A percentile compares a stretch with the other conserved stretches of the same genome.
Evolutionary conservation across 2,888 invertebrate genomes (phyloP).

Genomic region (Noctuana brunneofusca): DNA sequence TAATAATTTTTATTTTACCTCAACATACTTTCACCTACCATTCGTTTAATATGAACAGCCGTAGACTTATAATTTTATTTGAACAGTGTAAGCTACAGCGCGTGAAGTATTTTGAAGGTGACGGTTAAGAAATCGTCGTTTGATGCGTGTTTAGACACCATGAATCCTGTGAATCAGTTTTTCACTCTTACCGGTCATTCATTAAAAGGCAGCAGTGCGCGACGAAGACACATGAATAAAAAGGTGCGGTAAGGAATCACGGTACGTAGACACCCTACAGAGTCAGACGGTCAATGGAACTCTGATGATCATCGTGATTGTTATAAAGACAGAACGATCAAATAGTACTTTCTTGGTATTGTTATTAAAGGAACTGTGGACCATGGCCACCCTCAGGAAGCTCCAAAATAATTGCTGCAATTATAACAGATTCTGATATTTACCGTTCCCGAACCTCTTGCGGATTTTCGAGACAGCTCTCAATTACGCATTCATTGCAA

Average conservation of each 20-base stretch:
- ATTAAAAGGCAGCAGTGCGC: constrained; percentile 71
- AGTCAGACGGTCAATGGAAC: constrained; percentile 48
- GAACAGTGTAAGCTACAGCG: constrained; percentile 1
- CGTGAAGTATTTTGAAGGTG: not conserved
- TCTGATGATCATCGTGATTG: constrained; percentile 19
- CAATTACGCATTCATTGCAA: constrained; percentile 29
- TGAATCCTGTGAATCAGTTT: constrained; percentile 79
- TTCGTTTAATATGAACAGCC: not conserved
- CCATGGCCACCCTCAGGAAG: constrained; percentile 70
- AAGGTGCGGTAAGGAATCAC: constrained; percentile 78
- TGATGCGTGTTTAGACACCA: constrained; percentile 66
- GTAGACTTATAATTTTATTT: no score
- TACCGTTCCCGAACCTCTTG: constrained; percentile 23
- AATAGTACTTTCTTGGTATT: constrained; percentile 19
- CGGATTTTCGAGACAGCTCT: constrained; percentile 16
- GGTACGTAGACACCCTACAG: constrained; percentile 72
- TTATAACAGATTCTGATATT: constrained; percentile 33
- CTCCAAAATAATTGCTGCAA: constrained; percentile 36
- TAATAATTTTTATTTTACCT: no score
- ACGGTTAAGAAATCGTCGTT: constrained; percentile 56
- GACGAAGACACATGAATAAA: constrained; percentile 74
- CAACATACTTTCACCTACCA: not conserved
- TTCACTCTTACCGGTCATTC: constrained; percentile 77
- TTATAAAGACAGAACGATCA: constrained; percentile 22
- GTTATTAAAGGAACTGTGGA: constrained; percentile 57